Conservation (phyloP, 1,140 invertebrate species). For the Eufriesea mexicana region DNA sequence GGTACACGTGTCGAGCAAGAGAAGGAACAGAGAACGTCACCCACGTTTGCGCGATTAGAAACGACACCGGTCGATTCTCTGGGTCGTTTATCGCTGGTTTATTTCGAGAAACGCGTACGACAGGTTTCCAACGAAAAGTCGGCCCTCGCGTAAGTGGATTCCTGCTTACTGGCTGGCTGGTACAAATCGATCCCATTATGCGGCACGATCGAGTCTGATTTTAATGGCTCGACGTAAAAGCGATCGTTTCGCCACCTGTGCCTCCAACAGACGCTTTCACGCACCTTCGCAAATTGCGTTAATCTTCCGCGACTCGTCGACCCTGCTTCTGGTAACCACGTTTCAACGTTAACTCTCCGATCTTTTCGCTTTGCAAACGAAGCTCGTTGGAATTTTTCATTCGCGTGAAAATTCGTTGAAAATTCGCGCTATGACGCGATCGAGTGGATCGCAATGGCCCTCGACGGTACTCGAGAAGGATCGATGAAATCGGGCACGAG, state of each 20-base stretch:
- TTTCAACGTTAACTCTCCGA: constrained; percentile 42
- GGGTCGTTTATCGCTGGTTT: not conserved
- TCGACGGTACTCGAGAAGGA: not conserved
- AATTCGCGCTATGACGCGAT: no score
- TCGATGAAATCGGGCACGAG: constrained; percentile 23
- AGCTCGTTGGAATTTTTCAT: no score
- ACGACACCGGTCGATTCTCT: not conserved
- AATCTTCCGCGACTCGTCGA: constrained; percentile 38
- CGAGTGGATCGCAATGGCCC: not conserved
- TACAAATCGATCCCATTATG: constrained; percentile 59
- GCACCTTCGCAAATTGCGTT: constrained; percentile 53
- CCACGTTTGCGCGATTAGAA: constrained; percentile 5
- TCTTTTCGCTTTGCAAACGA: no score
- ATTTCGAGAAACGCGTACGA: constrained; percentile 5
- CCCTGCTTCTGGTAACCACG: constrained; percentile 44
- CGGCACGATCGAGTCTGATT: constrained; percentile 58
- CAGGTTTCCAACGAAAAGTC: constrained; percentile 26
- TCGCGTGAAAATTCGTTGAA: no score
- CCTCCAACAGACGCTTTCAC: constrained; percentile 57
- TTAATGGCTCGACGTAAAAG: constrained; percentile 63
- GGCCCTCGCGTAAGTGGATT: constrained; percentile 29
- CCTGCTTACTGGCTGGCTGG: constrained; percentile 26
- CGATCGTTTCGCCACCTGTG: constrained; percentile 64
- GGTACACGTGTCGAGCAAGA: not conserved
- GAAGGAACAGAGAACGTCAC: not conserved